Evolutionary conservation across 2,113 vertebrate species (phyloP).

Genomic region (Mellivora capensis): DNA sequence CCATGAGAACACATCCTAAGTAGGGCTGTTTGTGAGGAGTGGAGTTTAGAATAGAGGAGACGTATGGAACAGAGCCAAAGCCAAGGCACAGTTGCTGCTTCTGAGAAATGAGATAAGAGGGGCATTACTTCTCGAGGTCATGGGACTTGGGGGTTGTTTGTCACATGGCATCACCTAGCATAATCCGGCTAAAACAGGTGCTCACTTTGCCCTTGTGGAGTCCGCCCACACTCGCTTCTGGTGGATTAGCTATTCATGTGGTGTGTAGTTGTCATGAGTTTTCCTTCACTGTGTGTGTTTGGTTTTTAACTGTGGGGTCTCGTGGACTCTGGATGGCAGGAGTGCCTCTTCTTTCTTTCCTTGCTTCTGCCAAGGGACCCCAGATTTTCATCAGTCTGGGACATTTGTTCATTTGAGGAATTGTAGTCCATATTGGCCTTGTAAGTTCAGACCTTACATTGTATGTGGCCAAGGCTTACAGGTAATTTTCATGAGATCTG

Average conservation of each 20-base stretch:
- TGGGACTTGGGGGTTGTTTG: not conserved
- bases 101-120: fast-evolving
- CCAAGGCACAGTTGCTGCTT: fast-evolving
- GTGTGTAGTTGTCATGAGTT: not conserved
- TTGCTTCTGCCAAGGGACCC: not conserved
- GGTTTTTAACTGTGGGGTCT: not conserved
- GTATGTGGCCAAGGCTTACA: fast-evolving
- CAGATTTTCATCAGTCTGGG: fast-evolving
- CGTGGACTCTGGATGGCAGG: too few species aligned
- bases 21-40: not conserved
- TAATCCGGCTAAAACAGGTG: fast-evolving
- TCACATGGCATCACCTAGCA: not conserved
- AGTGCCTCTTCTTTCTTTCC: not conserved
- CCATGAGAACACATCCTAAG: not conserved
- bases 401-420: not conserved
- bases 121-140: not conserved
- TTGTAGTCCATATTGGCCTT: too few species aligned
- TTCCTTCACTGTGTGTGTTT: not conserved
- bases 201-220: too few species aligned
- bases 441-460: not conserved
- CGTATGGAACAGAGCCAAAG: not conserved
- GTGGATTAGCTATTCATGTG: not conserved
- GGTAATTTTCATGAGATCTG: not conserved
- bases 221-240: fast-evolving
- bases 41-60: not conserved